phyloP scores from a whole-genome alignment of 2,113 vertebrate species.

The Crotalus tigris region DNA sequence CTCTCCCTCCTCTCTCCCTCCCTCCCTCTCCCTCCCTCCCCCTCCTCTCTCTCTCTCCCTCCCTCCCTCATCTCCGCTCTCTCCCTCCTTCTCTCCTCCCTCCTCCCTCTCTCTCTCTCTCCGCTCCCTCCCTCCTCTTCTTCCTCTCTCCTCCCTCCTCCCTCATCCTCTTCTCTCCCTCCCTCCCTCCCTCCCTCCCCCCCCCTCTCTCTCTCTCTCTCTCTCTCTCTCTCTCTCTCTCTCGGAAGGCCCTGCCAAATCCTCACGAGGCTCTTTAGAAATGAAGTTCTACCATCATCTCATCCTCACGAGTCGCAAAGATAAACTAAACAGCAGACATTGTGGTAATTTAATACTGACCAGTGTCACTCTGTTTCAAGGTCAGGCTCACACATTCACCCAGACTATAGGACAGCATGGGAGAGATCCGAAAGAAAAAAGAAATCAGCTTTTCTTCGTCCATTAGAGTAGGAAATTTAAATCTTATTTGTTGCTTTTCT shows the following conservation, averaged over 20 bases:
- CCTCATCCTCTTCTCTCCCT: no score
- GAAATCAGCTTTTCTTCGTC: background rate
- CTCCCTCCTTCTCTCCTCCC: no score
- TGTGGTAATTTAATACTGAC: slow-evolving; percentile 14
- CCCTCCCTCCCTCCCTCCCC: no score
- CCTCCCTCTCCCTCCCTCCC: no score
- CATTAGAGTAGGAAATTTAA: slow-evolving; percentile 1
- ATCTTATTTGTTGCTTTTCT: background rate
- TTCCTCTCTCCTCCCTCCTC: no score
- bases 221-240: slow-evolving; percentile 1
- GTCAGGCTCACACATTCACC: slow-evolving; percentile 7
- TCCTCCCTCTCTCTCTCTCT: no score
- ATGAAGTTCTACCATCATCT: slow-evolving; percentile 50
- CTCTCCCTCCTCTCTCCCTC: no score
- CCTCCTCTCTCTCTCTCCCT: no score
- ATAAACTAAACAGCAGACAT: background rate
- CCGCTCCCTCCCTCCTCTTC: no score
- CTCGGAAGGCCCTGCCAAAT: slow-evolving; percentile 38
- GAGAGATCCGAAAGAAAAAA: background rate
- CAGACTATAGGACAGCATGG: background rate
- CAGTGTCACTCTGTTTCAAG: slow-evolving; percentile 26
- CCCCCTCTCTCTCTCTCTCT: no score
- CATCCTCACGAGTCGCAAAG: slow-evolving; percentile 15
- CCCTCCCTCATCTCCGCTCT: no score
- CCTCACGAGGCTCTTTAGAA: slow-evolving; percentile 27